Base-by-base conservation (phyloP, 30 jellyfish, hydroid and myxozoan genomes). In the Aurelia coerulea region DNA sequence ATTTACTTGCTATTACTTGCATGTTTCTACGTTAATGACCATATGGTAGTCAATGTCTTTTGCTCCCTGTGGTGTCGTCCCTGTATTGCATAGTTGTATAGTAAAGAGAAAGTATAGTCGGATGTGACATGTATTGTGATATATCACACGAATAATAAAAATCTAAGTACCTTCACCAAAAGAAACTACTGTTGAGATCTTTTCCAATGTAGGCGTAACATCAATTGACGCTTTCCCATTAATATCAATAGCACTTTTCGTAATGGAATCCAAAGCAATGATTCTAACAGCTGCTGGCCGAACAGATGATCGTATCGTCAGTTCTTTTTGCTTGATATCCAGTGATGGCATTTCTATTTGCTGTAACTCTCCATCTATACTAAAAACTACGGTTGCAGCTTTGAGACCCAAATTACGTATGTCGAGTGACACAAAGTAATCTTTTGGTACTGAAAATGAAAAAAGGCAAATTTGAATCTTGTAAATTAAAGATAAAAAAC, bases 321-420 rank as follows among this genome's bases (percentile, higher is more conserved):
- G 3, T 18, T 79, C 41, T 60, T 72, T 63, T 39, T 37, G 50
- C 35, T 60, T 73, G 74, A 83, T 56, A 46, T 65, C 52, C 49
- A 83, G 35, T 10, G 87, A 81, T 11, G 49, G 66, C 17, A 84
- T 58, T 15, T 49, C 53, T 9, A 84, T 42, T 42, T 15, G 9
- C 33, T 50, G 35, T 13, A 6, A 23, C 31, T 84, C 31, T 18
- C 69, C 73, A 34, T 62, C 76, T 18, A 15, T 18, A 14, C 10
- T 65, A 78, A 78, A 73, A 2, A 6, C 33, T 19, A 84, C 83
- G 3, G 53, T 49, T 11, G 93, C 93, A 7, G 69, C 64, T 35
- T 14, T 64, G 58, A 73, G 37, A 7, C 93, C 88, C 35, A 73
- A 87, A 52, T 84, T 84, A 17, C 87, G 62, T 50, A 75, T 53